Conservation (phyloP, 2,888 invertebrate genomes). For the Trachelus tabidus region DNA sequence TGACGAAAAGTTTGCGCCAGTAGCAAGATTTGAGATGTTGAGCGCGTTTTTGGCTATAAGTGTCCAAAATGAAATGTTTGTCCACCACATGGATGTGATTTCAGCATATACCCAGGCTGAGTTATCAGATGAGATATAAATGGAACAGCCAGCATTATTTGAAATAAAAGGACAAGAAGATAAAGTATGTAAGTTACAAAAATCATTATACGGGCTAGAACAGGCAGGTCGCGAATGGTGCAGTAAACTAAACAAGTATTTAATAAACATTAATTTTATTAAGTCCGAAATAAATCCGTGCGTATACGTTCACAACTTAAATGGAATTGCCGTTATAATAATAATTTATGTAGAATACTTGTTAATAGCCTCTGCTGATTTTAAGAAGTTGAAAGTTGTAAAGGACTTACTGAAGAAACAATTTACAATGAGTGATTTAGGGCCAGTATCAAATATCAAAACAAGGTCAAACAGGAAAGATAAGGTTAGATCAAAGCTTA, state of each 20-base stretch:
- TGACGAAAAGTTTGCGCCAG: conserved; percentile 36
- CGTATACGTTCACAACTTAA: no score
- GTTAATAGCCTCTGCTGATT: no score
- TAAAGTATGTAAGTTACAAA: conserved; percentile 30
- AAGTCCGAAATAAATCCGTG: no score
- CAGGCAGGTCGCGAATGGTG: conserved; percentile 31
- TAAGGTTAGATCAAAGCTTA: no score
- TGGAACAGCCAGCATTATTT: conserved; percentile 32
- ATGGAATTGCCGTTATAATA: no score
- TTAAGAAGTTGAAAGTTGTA: no score
- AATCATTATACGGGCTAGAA: conserved; percentile 32
- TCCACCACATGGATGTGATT: conserved; percentile 38
- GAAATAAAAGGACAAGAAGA: conserved; percentile 19
- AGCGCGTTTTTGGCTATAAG: conserved; percentile 29
- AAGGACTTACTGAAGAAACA: no score
- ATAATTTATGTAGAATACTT: no score
- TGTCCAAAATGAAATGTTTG: conserved; percentile 33
- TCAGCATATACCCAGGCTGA: conserved; percentile 33
- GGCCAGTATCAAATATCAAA: no score
- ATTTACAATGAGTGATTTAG: no score
- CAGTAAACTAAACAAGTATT: conserved; percentile 17
- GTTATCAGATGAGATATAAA: conserved; percentile 27
- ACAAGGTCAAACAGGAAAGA: no score
- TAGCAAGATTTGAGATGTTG: conserved; percentile 35
- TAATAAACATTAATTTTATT: conserved; percentile 5